phyloP scores from a whole-genome alignment of 2,113 vertebrate species.

The Hypomesus transpacificus region DNA sequence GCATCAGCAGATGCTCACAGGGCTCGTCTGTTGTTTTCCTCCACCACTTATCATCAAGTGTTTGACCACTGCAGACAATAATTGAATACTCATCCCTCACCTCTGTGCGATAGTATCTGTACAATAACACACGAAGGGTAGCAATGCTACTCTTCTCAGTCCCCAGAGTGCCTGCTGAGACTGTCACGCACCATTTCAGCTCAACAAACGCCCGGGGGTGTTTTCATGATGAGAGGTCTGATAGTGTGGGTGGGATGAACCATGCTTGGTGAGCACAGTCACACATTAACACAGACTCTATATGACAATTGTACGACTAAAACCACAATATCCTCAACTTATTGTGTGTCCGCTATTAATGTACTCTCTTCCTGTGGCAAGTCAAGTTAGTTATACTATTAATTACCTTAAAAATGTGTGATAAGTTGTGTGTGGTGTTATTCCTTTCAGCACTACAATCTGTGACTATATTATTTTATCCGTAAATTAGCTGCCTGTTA shows the following conservation, averaged over 20 bases:
- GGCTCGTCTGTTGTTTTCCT: slow-evolving; percentile 29
- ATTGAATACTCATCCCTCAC: slow-evolving; percentile 34
- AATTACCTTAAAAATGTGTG: too few relatives aligned
- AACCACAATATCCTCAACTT: too few relatives aligned
- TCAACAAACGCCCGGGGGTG: slow-evolving; percentile 49
- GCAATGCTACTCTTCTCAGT: slow-evolving; percentile 34
- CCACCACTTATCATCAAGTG: slow-evolving; percentile 29
- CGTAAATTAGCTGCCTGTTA: too few relatives aligned
- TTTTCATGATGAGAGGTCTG: slow-evolving; percentile 60
- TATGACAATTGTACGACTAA: too few relatives aligned
- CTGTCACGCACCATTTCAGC: slow-evolving; percentile 58
- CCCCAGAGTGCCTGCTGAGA: slow-evolving; percentile 41
- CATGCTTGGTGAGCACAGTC: slow-evolving; percentile 16
- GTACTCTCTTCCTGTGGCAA: too few relatives aligned
- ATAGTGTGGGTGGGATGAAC: slow-evolving; percentile 40
- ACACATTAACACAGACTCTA: too few relatives aligned
- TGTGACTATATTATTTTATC: too few relatives aligned
- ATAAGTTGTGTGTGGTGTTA: too few relatives aligned
- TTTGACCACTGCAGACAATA: slow-evolving; percentile 32
- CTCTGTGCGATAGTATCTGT: slow-evolving; percentile 30
- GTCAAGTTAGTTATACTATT: too few relatives aligned
- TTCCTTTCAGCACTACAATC: too few relatives aligned
- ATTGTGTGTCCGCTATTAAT: too few relatives aligned
- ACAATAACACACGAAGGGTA: slow-evolving; percentile 44
- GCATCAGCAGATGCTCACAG: slow-evolving; percentile 21